Percentiles rank a stretch among this genome's conserved stretches.
These are phyloP conservation scores for Pluvialis apricaria DNA, from an alignment of 2,113 vertebrate genomes.

Conservation along the genomic window DNA sequence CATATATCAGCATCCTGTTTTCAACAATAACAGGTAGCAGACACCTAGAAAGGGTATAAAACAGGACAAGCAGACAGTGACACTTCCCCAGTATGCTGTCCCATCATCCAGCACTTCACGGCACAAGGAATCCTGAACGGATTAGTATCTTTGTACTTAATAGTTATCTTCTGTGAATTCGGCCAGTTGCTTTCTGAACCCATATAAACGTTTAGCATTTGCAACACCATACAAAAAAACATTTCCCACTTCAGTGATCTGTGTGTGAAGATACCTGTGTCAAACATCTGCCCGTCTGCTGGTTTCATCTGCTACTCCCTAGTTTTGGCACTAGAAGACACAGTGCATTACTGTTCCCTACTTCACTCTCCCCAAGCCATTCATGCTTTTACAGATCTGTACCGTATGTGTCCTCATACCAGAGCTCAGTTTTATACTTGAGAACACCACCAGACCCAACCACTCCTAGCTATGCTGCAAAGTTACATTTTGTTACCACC, in stretches of 20 bases:
- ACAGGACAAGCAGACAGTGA: background rate
- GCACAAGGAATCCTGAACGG: background rate
- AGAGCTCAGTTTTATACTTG: background rate
- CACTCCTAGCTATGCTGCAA: background rate
- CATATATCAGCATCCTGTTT: background rate
- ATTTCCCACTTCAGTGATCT: background rate
- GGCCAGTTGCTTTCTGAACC: background rate
- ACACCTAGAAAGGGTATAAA: background rate
- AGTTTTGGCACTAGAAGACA: background rate
- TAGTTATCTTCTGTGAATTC: background rate
- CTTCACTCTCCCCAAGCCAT: background rate
- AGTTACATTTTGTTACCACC: background rate
- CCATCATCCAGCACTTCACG: background rate
- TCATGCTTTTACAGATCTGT: background rate
- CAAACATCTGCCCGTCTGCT: background rate
- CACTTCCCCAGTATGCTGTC: background rate
- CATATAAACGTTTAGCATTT: background rate
- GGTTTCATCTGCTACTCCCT: background rate
- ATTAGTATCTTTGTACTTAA: background rate
- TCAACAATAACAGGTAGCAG: background rate
- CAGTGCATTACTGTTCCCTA: background rate
- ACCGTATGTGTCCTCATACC: fast-evolving
- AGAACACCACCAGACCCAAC: background rate
- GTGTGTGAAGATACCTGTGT: background rate
- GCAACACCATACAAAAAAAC: background rate